Conservation (phyloP, 2,113 vertebrate species). For the Anguilla rostrata region DNA sequence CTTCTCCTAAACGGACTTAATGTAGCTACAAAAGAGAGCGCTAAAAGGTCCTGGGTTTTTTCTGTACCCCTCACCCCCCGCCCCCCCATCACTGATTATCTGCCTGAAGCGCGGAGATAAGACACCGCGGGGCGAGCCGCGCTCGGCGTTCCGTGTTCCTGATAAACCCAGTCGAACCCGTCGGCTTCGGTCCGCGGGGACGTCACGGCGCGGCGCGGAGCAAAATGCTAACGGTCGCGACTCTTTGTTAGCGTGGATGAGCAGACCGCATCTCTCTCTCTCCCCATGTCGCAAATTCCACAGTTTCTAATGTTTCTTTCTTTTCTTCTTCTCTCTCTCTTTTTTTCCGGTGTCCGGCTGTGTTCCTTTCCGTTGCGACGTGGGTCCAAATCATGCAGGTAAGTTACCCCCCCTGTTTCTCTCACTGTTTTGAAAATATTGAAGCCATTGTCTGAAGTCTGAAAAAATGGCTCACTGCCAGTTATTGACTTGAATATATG, state of each 20-base stretch:
- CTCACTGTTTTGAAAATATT: not conserved
- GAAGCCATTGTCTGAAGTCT: not conserved
- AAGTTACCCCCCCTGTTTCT: not conserved
- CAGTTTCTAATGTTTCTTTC: constrained; percentile 17
- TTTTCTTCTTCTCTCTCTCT: constrained; percentile 36
- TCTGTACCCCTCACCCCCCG: not conserved
- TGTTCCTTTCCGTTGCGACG: constrained; percentile 9
- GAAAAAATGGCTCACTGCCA: not conserved
- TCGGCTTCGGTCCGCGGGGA: constrained; percentile 1
- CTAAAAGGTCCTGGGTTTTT: constrained; percentile 29
- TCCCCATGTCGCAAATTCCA: not conserved
- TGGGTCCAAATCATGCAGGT: constrained; percentile 5
- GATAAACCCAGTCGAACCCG: constrained; percentile 40
- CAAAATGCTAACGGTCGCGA: not conserved
- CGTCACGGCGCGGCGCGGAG: not conserved
- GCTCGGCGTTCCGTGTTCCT: constrained; percentile 11
- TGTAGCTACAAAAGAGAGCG: constrained; percentile 31
- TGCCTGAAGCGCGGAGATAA: constrained; percentile 29
- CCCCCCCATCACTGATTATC: constrained; percentile 8
- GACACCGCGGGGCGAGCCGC: constrained; percentile 29
- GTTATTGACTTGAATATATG: not conserved
- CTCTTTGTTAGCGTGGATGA: not conserved
- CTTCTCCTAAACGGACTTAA: constrained; percentile 24
- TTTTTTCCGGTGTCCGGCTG: constrained; percentile 17
- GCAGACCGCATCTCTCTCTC: not conserved